These are phyloP conservation scores for Poecilia picta DNA, from an alignment of 2,797 vertebrate genomes.

Conservation along the genomic window DNA sequence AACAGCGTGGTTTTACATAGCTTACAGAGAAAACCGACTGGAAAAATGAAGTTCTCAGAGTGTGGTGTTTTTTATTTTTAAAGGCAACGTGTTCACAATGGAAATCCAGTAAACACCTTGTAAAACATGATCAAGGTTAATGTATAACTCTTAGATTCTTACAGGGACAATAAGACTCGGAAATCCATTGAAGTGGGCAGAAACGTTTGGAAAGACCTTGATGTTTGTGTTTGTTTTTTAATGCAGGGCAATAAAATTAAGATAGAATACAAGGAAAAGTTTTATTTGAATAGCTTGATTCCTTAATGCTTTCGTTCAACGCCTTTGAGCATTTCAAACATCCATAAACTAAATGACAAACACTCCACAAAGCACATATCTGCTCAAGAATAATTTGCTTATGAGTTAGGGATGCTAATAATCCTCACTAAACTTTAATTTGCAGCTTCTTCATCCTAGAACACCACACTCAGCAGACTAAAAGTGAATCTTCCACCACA, in stretches of 20 bases:
- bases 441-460: neutral
- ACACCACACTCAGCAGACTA: conserved; percentile 23
- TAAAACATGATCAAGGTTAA: neutral
- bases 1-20: neutral
- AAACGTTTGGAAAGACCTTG: neutral
- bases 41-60: conserved; percentile 13
- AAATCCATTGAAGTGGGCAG: neutral
- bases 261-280: neutral
- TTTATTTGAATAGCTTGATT: neutral
- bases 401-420: neutral
- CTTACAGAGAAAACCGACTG: neutral
- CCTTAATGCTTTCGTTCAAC: neutral
- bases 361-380: neutral
- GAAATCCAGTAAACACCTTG: neutral
- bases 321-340: neutral
- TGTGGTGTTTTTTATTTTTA: neutral
- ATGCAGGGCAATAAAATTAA: neutral
- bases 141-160: conserved; percentile 1
- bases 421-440: neutral
- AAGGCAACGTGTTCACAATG: neutral
- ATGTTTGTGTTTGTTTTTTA: neutral
- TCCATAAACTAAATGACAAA: neutral
- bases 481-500: conserved; percentile 31
- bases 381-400: neutral
- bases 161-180: neutral